Base-by-base conservation (phyloP, 2,888 invertebrate species). In the Drosophila algonquin region DNA sequence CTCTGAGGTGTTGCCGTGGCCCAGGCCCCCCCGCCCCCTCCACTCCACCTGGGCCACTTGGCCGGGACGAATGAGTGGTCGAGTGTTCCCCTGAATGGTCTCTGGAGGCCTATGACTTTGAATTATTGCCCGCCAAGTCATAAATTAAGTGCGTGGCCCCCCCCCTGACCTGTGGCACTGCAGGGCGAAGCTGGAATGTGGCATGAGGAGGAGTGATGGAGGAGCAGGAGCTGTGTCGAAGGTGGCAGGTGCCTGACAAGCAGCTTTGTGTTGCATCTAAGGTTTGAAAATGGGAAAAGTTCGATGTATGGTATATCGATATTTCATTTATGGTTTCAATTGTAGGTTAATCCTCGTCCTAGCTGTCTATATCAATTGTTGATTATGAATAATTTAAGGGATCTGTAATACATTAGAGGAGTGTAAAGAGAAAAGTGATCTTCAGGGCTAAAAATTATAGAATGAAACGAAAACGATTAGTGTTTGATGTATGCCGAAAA, bases 71-170 rank as follows among this genome's bases (percentile, higher is more conserved):
- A 54, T 67, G 63, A 71, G 67, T 79, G 80, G 87, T 64, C 75
- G 77, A 73, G 76, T 82, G 75, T 50, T 72, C 84, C 70, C 70
- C 70, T 76, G 77, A 80, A 87, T 67, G 77, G 79, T 77, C 90
- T 89, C 89, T 70, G 76, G 90, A 89, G 87, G 85, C 89, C 89
- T 78, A 89, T 87, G 89, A 84, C 89, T 89, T 89, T 87, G 87
- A 87, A 87, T 90, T 89, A 87, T 89, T 85, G 82, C 90, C 69
- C 77, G 72, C 65, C 85, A 54, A 73, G 80, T 81, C 87, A 87
- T 90, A 87, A 87, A 87, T 90, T 87, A 87, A 89, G 75, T 82
- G 80, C 75, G 67, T 69, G 58, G 58, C 58, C 48, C 48, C 69
- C n/a, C n/a, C 21, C 35, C 72, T 60, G 62, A 73, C 73, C 77